Percentiles rank a stretch among this genome's conserved stretches.
phyloP scores from a whole-genome alignment of 1,140 invertebrate species.

The Lucilia sericata region DNA sequence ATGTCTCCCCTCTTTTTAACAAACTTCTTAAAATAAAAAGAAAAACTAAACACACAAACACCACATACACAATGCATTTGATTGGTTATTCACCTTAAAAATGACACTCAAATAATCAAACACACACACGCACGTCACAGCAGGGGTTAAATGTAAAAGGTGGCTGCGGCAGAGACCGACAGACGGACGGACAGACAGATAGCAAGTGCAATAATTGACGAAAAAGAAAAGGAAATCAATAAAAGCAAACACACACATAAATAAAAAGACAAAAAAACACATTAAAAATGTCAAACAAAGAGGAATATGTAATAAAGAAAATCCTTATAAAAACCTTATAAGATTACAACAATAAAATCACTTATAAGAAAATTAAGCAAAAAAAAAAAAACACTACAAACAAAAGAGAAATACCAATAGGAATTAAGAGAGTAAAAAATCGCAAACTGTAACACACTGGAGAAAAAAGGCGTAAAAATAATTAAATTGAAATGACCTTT shows the following conservation, averaged over 20 bases:
- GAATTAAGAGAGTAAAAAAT: neutral
- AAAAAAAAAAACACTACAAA: neutral
- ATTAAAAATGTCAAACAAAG: constrained; percentile 7
- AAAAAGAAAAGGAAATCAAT: constrained; percentile 16
- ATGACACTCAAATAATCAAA: constrained; percentile 9
- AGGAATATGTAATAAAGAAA: neutral
- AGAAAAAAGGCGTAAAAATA: neutral
- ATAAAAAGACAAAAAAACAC: neutral
- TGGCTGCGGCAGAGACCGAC: neutral
- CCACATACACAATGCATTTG: neutral
- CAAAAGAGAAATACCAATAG: neutral
- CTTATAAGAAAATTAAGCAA: neutral
- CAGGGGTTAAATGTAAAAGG: constrained; percentile 42
- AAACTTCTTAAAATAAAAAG: neutral
- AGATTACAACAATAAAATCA: neutral
- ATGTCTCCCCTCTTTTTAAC: neutral
- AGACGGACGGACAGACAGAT: too few species aligned
- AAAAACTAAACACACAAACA: neutral
- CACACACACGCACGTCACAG: neutral
- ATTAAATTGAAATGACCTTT: constrained; percentile 24
- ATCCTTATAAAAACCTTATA: neutral
- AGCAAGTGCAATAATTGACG: constrained; percentile 34
- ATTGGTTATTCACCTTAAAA: constrained; percentile 19
- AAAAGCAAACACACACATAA: neutral
- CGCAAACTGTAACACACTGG: neutral